These are phyloP conservation scores for Torymus texanus DNA, from an alignment of 2,888 invertebrate species.

Conservation along the genomic window DNA sequence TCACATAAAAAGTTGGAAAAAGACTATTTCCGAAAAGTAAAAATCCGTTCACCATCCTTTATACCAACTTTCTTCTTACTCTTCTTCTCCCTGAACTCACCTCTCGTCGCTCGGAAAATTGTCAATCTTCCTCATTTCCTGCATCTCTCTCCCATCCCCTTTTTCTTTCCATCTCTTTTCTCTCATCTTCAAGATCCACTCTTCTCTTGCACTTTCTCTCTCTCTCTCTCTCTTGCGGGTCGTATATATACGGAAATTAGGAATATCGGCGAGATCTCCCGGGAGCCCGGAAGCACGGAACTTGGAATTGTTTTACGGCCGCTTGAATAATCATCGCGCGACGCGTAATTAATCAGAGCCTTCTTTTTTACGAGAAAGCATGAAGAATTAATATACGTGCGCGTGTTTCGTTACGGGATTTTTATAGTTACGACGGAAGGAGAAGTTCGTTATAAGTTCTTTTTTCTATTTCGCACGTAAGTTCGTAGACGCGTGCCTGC, in stretches of 20 bases:
- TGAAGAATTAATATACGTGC: neutral
- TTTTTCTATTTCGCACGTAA: neutral
- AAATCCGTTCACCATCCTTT: too few relatives aligned
- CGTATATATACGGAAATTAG: slow-evolving; percentile 30
- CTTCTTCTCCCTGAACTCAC: neutral
- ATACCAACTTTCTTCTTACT: neutral
- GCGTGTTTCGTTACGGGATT: slow-evolving; percentile 32
- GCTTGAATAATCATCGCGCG: slow-evolving; percentile 12
- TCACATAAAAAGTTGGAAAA: too few relatives aligned
- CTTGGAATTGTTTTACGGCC: slow-evolving; percentile 38
- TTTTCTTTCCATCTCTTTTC: neutral
- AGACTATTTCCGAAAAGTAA: too few relatives aligned
- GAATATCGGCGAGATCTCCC: slow-evolving; percentile 21
- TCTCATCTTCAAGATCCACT: neutral
- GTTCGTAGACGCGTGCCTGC: neutral
- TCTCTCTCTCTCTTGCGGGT: neutral
- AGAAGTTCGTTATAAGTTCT: too few relatives aligned
- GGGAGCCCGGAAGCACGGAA: slow-evolving; percentile 9
- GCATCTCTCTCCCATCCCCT: neutral
- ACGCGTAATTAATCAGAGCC: neutral
- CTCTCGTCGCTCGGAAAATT: neutral
- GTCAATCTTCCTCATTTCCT: neutral
- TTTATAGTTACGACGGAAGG: neutral
- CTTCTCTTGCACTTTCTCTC: neutral
- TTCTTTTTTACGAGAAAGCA: neutral